Conservation (phyloP, 2,888 invertebrate genomes). For the Gasteruption jaculator region DNA sequence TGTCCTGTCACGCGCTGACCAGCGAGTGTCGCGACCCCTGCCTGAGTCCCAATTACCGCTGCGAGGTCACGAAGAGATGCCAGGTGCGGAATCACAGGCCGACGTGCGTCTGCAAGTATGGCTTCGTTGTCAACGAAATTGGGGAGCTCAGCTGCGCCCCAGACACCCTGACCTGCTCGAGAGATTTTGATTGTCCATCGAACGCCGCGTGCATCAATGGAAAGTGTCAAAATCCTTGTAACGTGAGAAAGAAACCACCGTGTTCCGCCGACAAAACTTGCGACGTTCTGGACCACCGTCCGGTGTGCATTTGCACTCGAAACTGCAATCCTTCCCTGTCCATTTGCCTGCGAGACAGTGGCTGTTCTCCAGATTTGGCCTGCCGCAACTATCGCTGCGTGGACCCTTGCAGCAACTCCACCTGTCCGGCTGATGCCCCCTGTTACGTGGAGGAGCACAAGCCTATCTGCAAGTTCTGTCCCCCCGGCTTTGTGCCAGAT, state of each 20-base stretch:
- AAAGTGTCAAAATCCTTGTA: constrained; percentile 84
- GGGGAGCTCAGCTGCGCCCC: constrained; percentile 85
- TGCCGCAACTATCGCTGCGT: constrained; percentile 86
- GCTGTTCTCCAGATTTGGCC: constrained; percentile 79
- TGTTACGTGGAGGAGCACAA: constrained; percentile 93
- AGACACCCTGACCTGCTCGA: constrained; percentile 73
- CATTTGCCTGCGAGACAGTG: constrained; percentile 84
- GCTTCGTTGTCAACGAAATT: constrained; percentile 81
- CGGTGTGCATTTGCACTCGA: constrained; percentile 81
- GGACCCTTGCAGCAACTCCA: constrained; percentile 82
- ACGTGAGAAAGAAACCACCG: constrained; percentile 53
- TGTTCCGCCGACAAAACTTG: constrained; percentile 83
- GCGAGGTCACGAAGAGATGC: constrained; percentile 80
- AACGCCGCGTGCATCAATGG: constrained; percentile 80
- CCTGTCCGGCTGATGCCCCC: constrained; percentile 80
- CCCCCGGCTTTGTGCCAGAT: constrained; percentile 87
- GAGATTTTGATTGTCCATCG: constrained; percentile 79
- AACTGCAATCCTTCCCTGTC: constrained; percentile 82
- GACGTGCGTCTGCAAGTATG: constrained; percentile 83
- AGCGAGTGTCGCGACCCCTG: constrained; percentile 81
- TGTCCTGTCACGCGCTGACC: constrained; percentile 67
- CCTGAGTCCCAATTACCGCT: constrained; percentile 62
- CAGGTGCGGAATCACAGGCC: constrained; percentile 82
- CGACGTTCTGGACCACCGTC: constrained; percentile 81
- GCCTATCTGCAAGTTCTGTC: constrained; percentile 94